phyloP scores from a whole-genome alignment of 2,888 invertebrate genomes.

The Eurytoma californica region DNA sequence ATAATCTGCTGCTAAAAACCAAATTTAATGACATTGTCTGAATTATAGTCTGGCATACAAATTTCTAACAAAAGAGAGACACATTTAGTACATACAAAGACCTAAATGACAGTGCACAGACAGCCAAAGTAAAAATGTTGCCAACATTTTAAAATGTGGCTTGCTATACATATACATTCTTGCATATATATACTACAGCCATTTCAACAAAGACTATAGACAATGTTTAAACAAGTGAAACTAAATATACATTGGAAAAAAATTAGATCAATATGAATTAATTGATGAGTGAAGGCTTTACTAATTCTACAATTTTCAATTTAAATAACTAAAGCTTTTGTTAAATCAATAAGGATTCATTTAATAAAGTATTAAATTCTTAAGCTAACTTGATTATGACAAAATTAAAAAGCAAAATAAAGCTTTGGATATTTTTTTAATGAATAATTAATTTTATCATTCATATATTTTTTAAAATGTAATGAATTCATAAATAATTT shows the following conservation, averaged over 20 bases:
- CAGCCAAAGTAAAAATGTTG: conserved; percentile 33
- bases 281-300: not conserved
- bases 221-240: conserved; percentile 28
- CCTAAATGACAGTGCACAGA: conserved; percentile 19
- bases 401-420: conserved; percentile 17
- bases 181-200: not conserved
- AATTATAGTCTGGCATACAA: conserved; percentile 39
- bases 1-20: conserved; percentile 21
- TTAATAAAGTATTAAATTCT: not conserved
- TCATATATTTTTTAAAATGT: no score
- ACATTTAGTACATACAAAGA: conserved; percentile 47
- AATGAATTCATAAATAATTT: not conserved
- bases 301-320: not conserved
- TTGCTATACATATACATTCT: conserved; percentile 8
- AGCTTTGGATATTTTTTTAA: no score
- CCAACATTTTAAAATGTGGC: conserved; percentile 37
- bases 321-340: not conserved
- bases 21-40: conserved; percentile 34
- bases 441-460: no score
- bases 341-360: not conserved
- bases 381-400: conserved; percentile 10
- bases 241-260: conserved; percentile 31
- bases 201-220: not conserved
- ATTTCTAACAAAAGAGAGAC: conserved; percentile 46
- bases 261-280: conserved; percentile 10